Evolutionary conservation across 2,888 invertebrate genomes (phyloP), one percentile per base, ranked within the genome.

Genomic region (Anoplius nigerrimus): DNA sequence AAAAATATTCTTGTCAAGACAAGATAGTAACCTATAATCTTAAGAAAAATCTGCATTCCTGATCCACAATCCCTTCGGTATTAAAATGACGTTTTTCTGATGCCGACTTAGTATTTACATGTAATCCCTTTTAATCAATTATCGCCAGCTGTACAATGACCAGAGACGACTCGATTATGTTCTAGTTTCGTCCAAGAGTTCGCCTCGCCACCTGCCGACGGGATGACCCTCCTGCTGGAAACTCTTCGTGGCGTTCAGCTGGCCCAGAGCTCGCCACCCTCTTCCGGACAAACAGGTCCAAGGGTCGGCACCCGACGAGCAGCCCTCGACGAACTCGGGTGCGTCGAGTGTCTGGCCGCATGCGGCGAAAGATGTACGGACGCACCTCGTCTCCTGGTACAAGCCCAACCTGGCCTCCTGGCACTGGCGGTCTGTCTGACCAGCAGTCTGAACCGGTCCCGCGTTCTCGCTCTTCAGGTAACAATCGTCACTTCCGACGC

Each of bases 131-230:
- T n/a, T n/a, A n/a, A n/a, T n/a, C n/a, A n/a, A n/a, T n/a, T n/a
- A n/a, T n/a, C n/a, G n/a, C n/a, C n/a, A n/a, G n/a, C n/a, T n/a
- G n/a, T n/a, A n/a, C n/a, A n/a, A n/a, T n/a, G n/a, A n/a, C n/a
- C n/a, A n/a, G n/a, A n/a, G n/a, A n/a, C n/a, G n/a, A 24, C 6
- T 45, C 45, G 13, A 45, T 45, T 45, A 16, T 24, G 62, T 90
- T 90, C 0, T 90, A 98, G 97, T 89, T 98, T 98, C 88, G 94
- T 98, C 8, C 96, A 97, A 89, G 98, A 98, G 89, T 97, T 98
- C 88, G 93, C 96, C 0, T 93, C 95, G 61, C 94, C 96, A 65
- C 96, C 97, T 18, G 92, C 96, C 83, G 97, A 97, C 89, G 98
- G 98, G 8, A 93, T 97, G 1, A 93, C 94, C 4, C 90, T 97